phyloP scores from a whole-genome alignment of 2,113 vertebrate genomes.

The Corydoras maculifer region DNA sequence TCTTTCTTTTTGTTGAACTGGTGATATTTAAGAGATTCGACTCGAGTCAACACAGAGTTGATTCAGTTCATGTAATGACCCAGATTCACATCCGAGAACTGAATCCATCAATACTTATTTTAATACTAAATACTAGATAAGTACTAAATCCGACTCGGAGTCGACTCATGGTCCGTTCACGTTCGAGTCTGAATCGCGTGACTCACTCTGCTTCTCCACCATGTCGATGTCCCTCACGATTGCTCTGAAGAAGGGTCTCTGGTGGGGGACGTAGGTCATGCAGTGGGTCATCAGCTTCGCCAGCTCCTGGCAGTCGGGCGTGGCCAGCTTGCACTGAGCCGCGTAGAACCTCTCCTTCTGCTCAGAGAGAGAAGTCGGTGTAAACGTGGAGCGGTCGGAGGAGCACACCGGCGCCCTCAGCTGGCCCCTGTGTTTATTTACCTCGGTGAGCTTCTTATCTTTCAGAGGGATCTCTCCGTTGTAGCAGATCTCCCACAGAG shows the following conservation, averaged over 20 bases:
- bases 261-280: constrained; percentile 93
- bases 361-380: constrained; percentile 27
- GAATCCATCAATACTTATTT: no score
- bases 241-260: constrained; percentile 94
- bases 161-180: no score
- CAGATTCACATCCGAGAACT: no score
- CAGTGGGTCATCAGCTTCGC: constrained; percentile 93
- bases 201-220: constrained; percentile 82
- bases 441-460: constrained; percentile 93
- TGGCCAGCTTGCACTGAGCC: constrained; percentile 76
- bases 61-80: no score
- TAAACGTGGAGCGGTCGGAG: no score
- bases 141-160: no score
- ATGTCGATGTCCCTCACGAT: constrained; percentile 94
- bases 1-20: no score
- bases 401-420: not conserved
- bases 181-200: no score
- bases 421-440: constrained; percentile 43
- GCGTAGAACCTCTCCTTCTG: constrained; percentile 95
- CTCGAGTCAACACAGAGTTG: no score
- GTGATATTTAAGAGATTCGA: no score
- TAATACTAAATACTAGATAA: no score
- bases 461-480: constrained; percentile 92
- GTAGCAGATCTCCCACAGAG: constrained; percentile 97
- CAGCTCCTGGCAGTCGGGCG: constrained; percentile 83